phyloP scores from a whole-genome alignment of 2,888 invertebrate species.

The Bibio marci region DNA sequence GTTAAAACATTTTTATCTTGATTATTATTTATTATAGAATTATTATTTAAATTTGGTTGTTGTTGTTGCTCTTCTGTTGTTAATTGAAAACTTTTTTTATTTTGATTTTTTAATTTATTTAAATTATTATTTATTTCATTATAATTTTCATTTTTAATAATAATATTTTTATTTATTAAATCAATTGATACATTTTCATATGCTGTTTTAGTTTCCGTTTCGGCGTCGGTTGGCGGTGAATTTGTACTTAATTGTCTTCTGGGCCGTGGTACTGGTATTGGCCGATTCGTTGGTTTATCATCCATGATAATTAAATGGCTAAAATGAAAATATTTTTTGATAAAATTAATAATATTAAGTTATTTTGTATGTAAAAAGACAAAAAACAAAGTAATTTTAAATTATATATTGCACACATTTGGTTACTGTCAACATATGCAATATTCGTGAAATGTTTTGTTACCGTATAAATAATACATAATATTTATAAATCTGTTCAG shows the following conservation, averaged over 20 bases:
- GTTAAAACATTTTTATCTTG: neutral
- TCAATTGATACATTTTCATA: conserved; percentile 27
- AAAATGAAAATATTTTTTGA: too few species aligned
- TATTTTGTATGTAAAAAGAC: too few species aligned
- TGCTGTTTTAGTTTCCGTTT: conserved; percentile 18
- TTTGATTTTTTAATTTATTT: conserved; percentile 19
- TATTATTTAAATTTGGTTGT: neutral
- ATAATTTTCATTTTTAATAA: conserved; percentile 20
- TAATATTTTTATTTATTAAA: conserved; percentile 17
- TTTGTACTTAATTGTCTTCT: conserved; percentile 17
- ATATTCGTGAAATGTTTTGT: too few species aligned
- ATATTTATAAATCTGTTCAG: too few species aligned
- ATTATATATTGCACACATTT: too few species aligned
- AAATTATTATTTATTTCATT: conserved; percentile 12
- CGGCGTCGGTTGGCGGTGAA: conserved; percentile 10
- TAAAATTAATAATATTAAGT: too few species aligned
- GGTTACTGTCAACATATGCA: too few species aligned
- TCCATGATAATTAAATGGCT: too few species aligned
- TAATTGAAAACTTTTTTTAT: conserved; percentile 16
- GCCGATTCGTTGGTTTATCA: conserved; percentile 7
- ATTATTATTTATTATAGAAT: too few species aligned
- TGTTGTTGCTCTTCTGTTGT: neutral
- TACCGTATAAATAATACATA: too few species aligned
- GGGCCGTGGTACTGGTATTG: conserved; percentile 26
- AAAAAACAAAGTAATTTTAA: too few species aligned